phyloP scores from a whole-genome alignment of 2,888 invertebrate species.

The Melinopterus prodromus region DNA sequence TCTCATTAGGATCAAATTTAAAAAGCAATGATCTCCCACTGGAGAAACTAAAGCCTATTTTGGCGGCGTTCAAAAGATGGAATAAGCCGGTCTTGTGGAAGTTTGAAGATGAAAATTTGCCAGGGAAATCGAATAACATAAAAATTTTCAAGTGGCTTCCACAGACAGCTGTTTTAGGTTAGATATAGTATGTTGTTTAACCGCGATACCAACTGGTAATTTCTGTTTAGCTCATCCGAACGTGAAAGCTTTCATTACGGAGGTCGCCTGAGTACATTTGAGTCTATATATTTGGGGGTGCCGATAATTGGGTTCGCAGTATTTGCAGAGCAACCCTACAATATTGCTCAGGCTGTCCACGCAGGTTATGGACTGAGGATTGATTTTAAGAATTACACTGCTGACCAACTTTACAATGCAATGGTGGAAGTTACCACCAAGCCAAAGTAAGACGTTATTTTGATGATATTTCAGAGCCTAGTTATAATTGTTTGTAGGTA shows the following conservation, averaged over 20 bases:
- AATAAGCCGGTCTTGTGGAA: conserved; percentile 65
- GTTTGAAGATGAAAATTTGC: conserved; percentile 60
- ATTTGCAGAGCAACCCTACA: conserved; percentile 42
- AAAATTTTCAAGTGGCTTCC: conserved; percentile 59
- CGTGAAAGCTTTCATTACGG: conserved; percentile 45
- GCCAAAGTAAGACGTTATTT: conserved; percentile 35
- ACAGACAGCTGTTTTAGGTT: conserved; percentile 51
- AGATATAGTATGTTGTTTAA: background rate
- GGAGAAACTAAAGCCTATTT: conserved; percentile 63
- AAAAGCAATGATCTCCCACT: conserved; percentile 65
- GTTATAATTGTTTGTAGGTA: conserved; percentile 19
- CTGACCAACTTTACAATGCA: conserved; percentile 35
- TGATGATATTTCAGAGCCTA: too few relatives aligned
- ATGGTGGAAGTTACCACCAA: conserved; percentile 41
- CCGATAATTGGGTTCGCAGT: conserved; percentile 44
- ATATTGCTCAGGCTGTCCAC: conserved; percentile 37
- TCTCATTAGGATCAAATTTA: conserved; percentile 69
- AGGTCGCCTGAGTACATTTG: conserved; percentile 44
- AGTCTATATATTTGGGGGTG: conserved; percentile 43
- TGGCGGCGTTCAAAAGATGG: conserved; percentile 66
- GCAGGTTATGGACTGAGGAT: conserved; percentile 40
- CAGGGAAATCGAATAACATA: conserved; percentile 58
- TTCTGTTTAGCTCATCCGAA: conserved; percentile 41
- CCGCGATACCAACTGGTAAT: background rate
- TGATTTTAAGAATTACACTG: conserved; percentile 35